Evolutionary conservation across 1,140 invertebrate species (phyloP).

Genomic region (Gyrodactylus salaris): DNA sequence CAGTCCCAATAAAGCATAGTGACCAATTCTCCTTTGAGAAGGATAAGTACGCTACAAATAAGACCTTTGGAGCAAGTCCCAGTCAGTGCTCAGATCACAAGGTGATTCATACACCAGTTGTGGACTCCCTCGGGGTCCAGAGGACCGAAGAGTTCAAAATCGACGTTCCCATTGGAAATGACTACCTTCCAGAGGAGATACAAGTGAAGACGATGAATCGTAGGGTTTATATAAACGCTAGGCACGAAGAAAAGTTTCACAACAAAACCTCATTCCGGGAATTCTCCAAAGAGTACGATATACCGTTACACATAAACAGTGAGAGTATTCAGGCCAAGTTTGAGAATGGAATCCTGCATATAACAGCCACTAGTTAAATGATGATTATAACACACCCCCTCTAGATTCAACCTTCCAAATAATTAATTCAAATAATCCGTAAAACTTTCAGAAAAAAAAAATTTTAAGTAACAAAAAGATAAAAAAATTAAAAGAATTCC

Average conservation of each 20-base stretch:
- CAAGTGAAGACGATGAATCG: neutral
- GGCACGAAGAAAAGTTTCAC: slow-evolving; percentile 3
- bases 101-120: neutral
- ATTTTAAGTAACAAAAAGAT: too few species aligned
- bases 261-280: slow-evolving; percentile 8
- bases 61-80: neutral
- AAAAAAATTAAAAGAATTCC: too few species aligned
- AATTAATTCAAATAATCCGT: too few species aligned
- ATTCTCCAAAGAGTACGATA: slow-evolving; percentile 8
- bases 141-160: slow-evolving; percentile 5
- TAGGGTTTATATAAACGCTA: slow-evolving; percentile 5
- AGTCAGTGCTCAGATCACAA: neutral
- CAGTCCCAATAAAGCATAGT: neutral
- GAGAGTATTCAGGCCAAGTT: neutral
- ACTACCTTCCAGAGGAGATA: slow-evolving; percentile 7
- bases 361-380: too few species aligned
- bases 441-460: too few species aligned
- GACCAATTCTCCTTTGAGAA: neutral
- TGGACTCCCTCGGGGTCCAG: neutral
- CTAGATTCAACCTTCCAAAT: too few species aligned
- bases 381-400: too few species aligned
- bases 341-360: neutral
- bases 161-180: slow-evolving; percentile 2
- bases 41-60: neutral
- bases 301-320: slow-evolving; percentile 4